phyloP scores from a whole-genome alignment of 2,888 invertebrate species.

The Nymphalis urticae region DNA sequence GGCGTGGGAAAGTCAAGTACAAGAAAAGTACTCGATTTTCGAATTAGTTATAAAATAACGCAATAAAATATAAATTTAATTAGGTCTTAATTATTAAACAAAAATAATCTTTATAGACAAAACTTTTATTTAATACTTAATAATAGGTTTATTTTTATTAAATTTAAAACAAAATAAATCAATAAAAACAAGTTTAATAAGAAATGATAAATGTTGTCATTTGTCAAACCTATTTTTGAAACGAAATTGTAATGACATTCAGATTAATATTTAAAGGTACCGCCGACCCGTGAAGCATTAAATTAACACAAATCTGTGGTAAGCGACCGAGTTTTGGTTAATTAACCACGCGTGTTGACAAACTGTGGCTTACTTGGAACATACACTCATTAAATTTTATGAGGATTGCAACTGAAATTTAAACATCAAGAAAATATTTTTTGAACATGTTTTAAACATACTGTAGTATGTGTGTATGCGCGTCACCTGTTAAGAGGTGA shows the following conservation, averaged over 20 bases:
- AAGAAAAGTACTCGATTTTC: too few relatives aligned
- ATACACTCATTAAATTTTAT: constrained; percentile 24
- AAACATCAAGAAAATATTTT: background rate
- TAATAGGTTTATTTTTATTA: background rate
- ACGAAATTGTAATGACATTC: background rate
- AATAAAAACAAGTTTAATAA: background rate
- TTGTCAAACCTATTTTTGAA: background rate
- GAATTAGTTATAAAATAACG: too few relatives aligned
- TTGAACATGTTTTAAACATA: background rate
- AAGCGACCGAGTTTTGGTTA: constrained; percentile 39
- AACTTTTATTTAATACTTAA: too few relatives aligned
- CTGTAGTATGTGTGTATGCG: too few relatives aligned
- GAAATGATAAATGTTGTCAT: background rate
- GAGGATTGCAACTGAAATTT: constrained; percentile 13
- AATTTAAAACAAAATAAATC: background rate
- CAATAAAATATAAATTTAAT: too few relatives aligned
- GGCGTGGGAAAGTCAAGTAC: background rate
- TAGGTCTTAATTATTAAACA: too few relatives aligned
- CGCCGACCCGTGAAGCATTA: constrained; percentile 26
- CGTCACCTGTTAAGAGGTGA: too few relatives aligned
- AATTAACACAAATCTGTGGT: constrained; percentile 34
- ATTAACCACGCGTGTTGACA: constrained; percentile 38
- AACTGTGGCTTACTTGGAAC: constrained; percentile 31
- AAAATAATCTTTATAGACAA: too few relatives aligned
- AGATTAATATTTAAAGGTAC: constrained; percentile 1